A percentile compares a stretch with the other conserved stretches of the same genome.
phyloP scores from a whole-genome alignment of 2,797 vertebrate genomes.

The Myotis planiceps region DNA sequence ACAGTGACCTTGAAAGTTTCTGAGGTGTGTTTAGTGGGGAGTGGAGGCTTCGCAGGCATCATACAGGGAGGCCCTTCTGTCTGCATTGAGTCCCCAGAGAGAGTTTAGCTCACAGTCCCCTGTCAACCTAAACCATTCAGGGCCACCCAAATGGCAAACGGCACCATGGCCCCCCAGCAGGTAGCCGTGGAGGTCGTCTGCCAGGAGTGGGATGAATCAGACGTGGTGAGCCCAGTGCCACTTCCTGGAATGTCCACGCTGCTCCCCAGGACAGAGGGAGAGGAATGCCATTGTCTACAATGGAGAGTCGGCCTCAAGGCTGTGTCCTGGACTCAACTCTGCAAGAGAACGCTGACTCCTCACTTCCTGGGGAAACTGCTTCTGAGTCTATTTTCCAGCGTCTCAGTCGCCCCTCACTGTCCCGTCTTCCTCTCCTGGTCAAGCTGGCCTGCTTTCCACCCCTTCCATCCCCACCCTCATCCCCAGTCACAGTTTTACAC shows the following conservation, averaged over 20 bases:
- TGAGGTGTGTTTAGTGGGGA: not conserved
- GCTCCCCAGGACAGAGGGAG: not conserved
- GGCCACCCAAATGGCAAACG: not conserved
- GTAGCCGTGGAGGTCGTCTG: not conserved
- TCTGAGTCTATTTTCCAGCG: not conserved
- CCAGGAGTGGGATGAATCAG: not conserved
- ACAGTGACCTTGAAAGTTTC: not conserved
- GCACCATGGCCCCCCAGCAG: not conserved
- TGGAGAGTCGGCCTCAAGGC: not conserved
- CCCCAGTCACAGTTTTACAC: not conserved
- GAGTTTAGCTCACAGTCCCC: not conserved
- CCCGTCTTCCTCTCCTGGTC: not conserved
- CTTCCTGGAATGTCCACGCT: not conserved
- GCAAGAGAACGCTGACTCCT: not conserved
- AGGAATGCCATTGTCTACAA: not conserved
- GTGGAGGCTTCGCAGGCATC: not conserved
- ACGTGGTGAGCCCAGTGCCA: not conserved
- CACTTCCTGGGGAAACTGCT: not conserved
- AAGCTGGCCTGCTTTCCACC: not conserved
- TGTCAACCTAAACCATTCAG: not conserved
- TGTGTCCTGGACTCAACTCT: not conserved
- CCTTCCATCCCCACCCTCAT: not conserved
- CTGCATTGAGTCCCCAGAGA: not conserved
- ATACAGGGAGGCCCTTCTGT: too few relatives aligned
- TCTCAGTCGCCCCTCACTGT: not conserved